Base-by-base conservation (phyloP, 2,888 invertebrate genomes). In the Spisula solida region DNA sequence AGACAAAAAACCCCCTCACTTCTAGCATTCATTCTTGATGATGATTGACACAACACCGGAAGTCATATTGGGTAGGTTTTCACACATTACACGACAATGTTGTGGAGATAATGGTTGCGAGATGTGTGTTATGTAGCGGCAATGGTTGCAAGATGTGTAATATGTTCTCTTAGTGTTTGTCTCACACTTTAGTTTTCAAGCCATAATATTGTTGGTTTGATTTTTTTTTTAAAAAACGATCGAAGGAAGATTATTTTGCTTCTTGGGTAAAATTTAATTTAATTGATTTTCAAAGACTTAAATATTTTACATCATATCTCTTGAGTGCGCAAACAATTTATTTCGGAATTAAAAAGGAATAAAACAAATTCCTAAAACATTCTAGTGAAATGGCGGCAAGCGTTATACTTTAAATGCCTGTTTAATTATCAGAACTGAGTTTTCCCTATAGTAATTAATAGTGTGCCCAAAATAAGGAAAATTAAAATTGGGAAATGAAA, bases 361-460 rank as follows among this genome's bases (percentile, higher is more conserved):
- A 34, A 75, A 75, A 75, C 34, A 75, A 75, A 25, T 75, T 75
- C 34, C 75, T 75, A 34, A 34, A 34, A 34, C 75, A 5, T 75
- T 75, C 75, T 34, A 12, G 34, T 25, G 34, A 34, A 75, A 75
- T 34, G 14, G 75, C 16, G 31, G 75, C 31, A 34, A 75, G 75
- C 14, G 18, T 75, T 31, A 34, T 75, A 31, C 20, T 34, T 16
- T n/a, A 75, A 75, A 31, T 34, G 75, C 31, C 18, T 31, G 31
- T 14, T 34, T 75, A 75, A 75, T 75, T 75, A 75, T 31, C 14
- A 75, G 31, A 34, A 75, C 31, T 5, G 41, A 34, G 75, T 34
- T 75, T 75, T 75, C 75, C 75, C 75, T 34, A 75, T 31, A 75
- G 75, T 75, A 75, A 34, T 75, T 75, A 34, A 34, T 75, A 66